Evolutionary conservation across 2,113 vertebrate genomes (phyloP).

Genomic region (Bos indicus): DNA sequence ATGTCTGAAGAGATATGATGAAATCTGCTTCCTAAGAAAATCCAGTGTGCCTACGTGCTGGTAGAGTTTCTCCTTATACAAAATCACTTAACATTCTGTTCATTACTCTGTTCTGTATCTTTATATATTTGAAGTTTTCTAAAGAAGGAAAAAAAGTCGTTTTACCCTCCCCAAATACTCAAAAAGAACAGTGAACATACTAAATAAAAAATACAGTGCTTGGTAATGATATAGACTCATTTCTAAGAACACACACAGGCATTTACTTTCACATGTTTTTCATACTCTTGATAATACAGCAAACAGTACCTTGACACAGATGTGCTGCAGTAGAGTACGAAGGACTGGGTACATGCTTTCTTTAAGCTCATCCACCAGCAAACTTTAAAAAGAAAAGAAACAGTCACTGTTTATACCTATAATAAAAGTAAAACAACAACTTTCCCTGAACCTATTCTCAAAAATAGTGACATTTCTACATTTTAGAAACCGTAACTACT

Average conservation of each 20-base stretch:
- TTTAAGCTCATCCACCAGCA: slow-evolving; percentile 86
- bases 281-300: background rate
- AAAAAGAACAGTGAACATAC: background rate
- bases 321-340: slow-evolving; percentile 90
- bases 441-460: background rate
- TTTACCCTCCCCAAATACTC: background rate
- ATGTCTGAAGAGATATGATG: background rate
- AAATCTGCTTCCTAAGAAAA: background rate
- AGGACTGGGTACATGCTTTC: slow-evolving; percentile 83
- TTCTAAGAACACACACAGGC: background rate
- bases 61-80: background rate
- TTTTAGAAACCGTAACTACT: background rate
- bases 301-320: slow-evolving; percentile 89
- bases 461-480: background rate
- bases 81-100: background rate
- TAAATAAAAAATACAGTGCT: background rate
- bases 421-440: background rate
- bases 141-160: background rate
- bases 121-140: background rate
- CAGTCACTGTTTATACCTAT: background rate
- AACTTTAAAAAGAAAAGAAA: slow-evolving; percentile 75
- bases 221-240: background rate
- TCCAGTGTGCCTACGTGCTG: background rate
- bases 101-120: background rate
- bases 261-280: background rate